A percentile compares a stretch with the other conserved stretches of the same genome.
Evolutionary conservation across 2,113 vertebrate species (phyloP).

Genomic region (Aspiorhynchus laticeps): DNA sequence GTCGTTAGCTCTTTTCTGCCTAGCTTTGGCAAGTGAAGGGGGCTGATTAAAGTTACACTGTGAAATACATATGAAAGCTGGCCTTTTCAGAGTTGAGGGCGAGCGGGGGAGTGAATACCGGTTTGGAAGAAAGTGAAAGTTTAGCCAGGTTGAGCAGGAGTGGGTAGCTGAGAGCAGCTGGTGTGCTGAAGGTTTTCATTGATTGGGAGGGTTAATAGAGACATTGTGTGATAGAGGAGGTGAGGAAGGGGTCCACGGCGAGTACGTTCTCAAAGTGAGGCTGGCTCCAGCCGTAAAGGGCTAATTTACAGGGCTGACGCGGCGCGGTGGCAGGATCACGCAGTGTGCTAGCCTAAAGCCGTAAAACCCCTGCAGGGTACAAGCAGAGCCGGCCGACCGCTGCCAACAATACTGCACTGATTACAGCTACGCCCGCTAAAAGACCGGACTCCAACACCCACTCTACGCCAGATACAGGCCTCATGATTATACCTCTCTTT

Average conservation of each 20-base stretch:
- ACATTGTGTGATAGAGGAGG: slow-evolving; percentile 43
- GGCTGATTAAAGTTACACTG: slow-evolving; percentile 26
- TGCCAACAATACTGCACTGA: slow-evolving; percentile 55
- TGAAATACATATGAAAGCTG: neutral
- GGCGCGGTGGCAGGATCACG: slow-evolving; percentile 8
- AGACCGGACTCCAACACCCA: slow-evolving; percentile 40
- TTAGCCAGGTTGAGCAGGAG: neutral
- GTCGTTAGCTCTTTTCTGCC: neutral
- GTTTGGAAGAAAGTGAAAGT: neutral
- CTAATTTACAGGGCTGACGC: slow-evolving; percentile 40
- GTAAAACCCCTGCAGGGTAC: slow-evolving; percentile 40
- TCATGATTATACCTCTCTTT: slow-evolving; percentile 49
- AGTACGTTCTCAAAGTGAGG: slow-evolving; percentile 17
- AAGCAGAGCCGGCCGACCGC: slow-evolving; percentile 44
- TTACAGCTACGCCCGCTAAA: slow-evolving; percentile 56
- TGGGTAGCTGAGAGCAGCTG: neutral
- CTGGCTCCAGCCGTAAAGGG: neutral
- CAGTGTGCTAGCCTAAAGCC: slow-evolving; percentile 45
- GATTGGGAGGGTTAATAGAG: slow-evolving; percentile 50
- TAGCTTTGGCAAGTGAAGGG: neutral
- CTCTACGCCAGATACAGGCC: slow-evolving; percentile 28
- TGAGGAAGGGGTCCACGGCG: slow-evolving; percentile 19
- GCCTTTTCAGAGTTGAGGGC: neutral
- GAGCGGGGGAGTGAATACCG: neutral
- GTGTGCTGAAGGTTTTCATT: neutral